These are phyloP conservation scores for Coelogynopora nodosa DNA, from an alignment of 2,888 invertebrate genomes.

Conservation along the genomic window DNA sequence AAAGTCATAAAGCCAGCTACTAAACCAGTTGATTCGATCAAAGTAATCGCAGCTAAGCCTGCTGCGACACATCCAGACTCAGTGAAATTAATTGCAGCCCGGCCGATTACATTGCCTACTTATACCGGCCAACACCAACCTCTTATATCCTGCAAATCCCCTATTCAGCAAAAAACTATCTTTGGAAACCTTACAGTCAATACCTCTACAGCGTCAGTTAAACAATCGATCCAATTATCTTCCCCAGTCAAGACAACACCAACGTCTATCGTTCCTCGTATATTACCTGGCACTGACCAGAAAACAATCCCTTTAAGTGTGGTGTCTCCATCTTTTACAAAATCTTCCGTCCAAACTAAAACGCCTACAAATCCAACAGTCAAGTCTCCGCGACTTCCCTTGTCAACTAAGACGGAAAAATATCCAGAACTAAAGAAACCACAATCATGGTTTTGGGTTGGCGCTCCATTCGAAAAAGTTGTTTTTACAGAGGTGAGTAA, in stretches of 20 bases:
- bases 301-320: neutral
- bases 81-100: neutral
- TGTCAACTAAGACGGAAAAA: neutral
- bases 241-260: neutral
- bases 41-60: too few relatives aligned
- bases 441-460: constrained; percentile 52
- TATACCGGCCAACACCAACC: too few relatives aligned
- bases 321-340: neutral
- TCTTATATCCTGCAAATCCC: neutral
- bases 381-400: neutral
- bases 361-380: neutral
- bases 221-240: neutral
- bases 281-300: neutral
- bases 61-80: neutral
- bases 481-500: constrained; percentile 49
- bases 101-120: too few relatives aligned
- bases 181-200: neutral
- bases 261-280: neutral
- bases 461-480: constrained; percentile 51
- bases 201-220: neutral
- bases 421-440: neutral
- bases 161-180: too few relatives aligned
- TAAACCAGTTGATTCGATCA: neutral
- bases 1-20: neutral
- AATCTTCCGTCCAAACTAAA: neutral